Percentiles rank a stretch among this genome's conserved stretches.
These are phyloP conservation scores for Lepisosteus oculatus DNA, from an alignment of 2,113 vertebrate genomes.

Conservation along the genomic window DNA sequence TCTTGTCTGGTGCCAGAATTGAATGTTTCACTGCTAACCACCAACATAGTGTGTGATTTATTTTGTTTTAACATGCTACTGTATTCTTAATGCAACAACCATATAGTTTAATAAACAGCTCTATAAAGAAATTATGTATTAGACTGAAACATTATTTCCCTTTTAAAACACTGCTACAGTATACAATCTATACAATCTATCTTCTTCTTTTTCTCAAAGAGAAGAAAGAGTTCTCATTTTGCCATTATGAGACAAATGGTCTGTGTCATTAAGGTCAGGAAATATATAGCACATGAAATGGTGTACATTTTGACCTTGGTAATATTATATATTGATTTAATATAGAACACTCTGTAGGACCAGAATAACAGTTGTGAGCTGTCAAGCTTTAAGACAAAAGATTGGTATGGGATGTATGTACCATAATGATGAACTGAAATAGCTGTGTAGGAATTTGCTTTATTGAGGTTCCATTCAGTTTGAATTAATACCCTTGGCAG, in stretches of 20 bases:
- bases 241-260: constrained; percentile 38
- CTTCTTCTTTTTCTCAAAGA: no score
- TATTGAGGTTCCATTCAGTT: constrained; percentile 68
- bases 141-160: no score
- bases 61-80: no score
- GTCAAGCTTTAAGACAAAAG: constrained; percentile 53
- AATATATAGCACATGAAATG: constrained; percentile 41
- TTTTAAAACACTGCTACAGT: no score
- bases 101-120: no score
- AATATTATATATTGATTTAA: constrained; percentile 69
- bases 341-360: constrained; percentile 38
- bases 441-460: constrained; percentile 59
- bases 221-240: constrained; percentile 15
- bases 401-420: constrained; percentile 47
- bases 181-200: no score
- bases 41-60: no score
- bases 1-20: no score
- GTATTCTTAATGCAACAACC: no score
- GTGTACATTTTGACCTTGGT: constrained; percentile 51
- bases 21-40: no score
- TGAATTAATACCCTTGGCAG: constrained; percentile 74
- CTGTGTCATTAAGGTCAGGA: constrained; percentile 33
- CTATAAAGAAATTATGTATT: no score
- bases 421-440: constrained; percentile 50
- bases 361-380: constrained; percentile 53